Percentiles rank a stretch among this genome's conserved stretches.
These are phyloP conservation scores for Elysia crispata DNA, from an alignment of 2,888 invertebrate species.

Conservation along the genomic window DNA sequence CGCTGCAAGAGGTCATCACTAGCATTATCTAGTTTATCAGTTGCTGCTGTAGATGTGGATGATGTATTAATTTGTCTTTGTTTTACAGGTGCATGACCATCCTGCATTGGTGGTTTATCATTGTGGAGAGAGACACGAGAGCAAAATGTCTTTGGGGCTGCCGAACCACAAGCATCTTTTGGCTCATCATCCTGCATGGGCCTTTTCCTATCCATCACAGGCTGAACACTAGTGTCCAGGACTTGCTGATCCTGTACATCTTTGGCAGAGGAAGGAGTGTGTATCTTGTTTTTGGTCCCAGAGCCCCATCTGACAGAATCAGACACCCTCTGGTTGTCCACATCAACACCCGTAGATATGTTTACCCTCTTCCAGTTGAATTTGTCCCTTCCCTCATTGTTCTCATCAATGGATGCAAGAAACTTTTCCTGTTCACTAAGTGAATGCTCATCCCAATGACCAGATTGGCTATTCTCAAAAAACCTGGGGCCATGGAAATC, in stretches of 20 bases:
- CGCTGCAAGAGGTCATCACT: conserved; percentile 57
- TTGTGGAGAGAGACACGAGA: neutral
- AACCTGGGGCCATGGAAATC: neutral
- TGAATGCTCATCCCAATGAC: conserved; percentile 42
- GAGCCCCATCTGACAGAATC: too few species aligned
- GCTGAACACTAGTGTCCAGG: too few species aligned
- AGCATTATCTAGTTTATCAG: conserved; percentile 15
- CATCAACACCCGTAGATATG: too few species aligned
- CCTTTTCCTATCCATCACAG: too few species aligned
- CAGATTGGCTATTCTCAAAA: neutral
- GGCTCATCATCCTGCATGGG: neutral
- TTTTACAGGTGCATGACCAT: neutral
- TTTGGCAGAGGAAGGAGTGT: too few species aligned
- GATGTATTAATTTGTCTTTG: neutral
- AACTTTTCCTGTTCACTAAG: conserved; percentile 34
- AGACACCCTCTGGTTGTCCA: too few species aligned
- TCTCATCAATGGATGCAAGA: conserved; percentile 38
- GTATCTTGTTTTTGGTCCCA: too few species aligned
- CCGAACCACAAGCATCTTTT: neutral
- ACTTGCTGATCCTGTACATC: too few species aligned
- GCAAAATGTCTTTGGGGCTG: neutral
- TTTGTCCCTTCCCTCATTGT: too few species aligned
- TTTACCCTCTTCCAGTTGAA: too few species aligned
- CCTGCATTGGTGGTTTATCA: neutral
- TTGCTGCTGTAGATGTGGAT: neutral